Percentiles rank a stretch among this genome's conserved stretches.
Evolutionary conservation across 2,113 vertebrate genomes (phyloP).

Genomic region (Copsychus sechellarum): DNA sequence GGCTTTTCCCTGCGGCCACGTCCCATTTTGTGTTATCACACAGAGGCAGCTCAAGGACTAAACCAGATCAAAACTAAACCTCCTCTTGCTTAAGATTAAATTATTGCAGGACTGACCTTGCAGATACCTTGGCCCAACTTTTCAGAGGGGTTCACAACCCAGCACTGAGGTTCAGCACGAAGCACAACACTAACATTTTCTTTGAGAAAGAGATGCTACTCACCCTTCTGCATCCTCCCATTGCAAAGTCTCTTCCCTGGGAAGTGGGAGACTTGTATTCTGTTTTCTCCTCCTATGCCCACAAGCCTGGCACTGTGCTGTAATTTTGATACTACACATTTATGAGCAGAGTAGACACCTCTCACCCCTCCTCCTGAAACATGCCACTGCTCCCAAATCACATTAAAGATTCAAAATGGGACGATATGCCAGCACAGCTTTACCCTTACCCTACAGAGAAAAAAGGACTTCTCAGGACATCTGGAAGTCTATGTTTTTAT

Average conservation of each 20-base stretch:
- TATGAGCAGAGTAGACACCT: background rate
- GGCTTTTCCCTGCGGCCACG: accelerated
- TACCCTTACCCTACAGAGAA: background rate
- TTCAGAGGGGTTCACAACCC: background rate
- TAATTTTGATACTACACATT: background rate
- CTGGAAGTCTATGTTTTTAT: background rate
- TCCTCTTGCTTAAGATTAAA: background rate
- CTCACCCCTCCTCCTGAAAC: background rate
- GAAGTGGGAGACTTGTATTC: background rate
- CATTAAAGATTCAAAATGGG: background rate
- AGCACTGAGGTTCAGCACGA: background rate
- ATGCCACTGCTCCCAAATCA: background rate
- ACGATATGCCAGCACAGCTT: background rate
- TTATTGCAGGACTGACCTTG: background rate
- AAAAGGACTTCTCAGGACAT: background rate
- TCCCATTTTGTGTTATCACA: background rate
- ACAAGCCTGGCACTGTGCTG: background rate
- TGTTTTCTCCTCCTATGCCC: background rate
- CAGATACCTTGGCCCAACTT: background rate
- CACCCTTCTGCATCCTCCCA: background rate
- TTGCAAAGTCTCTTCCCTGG: background rate
- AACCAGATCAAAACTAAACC: background rate
- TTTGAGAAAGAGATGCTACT: background rate
- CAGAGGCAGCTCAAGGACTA: background rate
- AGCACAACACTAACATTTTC: background rate